Evolutionary conservation across 2,797 vertebrate species (phyloP).

Genomic region (Channa striata): DNA sequence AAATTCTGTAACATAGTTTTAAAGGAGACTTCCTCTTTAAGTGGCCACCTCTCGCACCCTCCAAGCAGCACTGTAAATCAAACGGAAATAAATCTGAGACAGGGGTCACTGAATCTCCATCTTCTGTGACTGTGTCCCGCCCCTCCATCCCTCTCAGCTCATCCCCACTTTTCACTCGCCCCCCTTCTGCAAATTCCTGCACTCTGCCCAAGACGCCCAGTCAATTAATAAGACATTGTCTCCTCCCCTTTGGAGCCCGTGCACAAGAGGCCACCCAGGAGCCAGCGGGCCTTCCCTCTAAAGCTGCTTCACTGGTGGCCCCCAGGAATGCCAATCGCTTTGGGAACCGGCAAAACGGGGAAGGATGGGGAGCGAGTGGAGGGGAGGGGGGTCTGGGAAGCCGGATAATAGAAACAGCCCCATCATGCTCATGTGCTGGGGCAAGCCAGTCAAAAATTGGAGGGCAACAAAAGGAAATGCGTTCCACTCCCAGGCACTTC

Average conservation of each 20-base stretch:
- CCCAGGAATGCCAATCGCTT: conserved; percentile 89
- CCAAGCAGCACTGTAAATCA: conserved; percentile 60
- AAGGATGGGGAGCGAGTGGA: conserved; percentile 23
- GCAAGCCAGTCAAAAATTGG: conserved; percentile 79
- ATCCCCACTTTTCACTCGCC: conserved; percentile 59
- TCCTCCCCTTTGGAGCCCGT: conserved; percentile 81
- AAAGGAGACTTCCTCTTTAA: background rate
- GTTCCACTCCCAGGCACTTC: conserved; percentile 73
- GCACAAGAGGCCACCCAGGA: conserved; percentile 94
- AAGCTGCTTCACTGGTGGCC: conserved; percentile 98
- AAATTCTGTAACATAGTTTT: background rate
- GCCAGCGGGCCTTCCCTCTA: conserved; percentile 85
- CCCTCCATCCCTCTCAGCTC: conserved; percentile 55
- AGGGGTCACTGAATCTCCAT: conserved; percentile 51
- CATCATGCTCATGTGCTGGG: conserved; percentile 77
- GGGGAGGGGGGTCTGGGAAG: conserved; percentile 45
- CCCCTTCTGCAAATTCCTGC: conserved; percentile 80
- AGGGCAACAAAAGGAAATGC: conserved; percentile 81
- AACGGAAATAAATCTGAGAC: conserved; percentile 67
- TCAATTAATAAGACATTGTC: conserved; percentile 92
- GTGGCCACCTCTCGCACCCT: background rate
- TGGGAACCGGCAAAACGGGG: conserved; percentile 69
- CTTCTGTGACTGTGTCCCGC: conserved; percentile 53
- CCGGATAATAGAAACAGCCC: conserved; percentile 80
- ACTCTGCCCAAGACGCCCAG: conserved; percentile 85